Evolutionary conservation across 2,797 vertebrate species (phyloP).

Genomic region (Pitangus sulphuratus): DNA sequence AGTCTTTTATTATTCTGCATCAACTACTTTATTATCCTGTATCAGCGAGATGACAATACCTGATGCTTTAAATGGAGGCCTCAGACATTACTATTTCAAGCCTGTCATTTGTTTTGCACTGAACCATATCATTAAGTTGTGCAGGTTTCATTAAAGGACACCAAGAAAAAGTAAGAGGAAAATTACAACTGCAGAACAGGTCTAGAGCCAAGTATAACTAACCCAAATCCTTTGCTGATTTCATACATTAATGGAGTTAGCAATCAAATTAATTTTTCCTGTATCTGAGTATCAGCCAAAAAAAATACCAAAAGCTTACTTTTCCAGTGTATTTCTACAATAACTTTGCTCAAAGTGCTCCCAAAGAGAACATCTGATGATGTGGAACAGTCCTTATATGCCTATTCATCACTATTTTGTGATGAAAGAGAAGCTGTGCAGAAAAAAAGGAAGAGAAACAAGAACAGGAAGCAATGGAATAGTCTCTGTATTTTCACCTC

Average conservation of each 20-base stretch:
- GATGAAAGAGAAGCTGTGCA: not conserved
- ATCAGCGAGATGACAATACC: not conserved
- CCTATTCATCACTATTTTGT: not conserved
- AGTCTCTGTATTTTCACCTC: not conserved
- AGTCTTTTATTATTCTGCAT: not conserved
- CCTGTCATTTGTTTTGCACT: not conserved
- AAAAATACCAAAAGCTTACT: slow-evolving; percentile 29
- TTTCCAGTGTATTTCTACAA: not conserved
- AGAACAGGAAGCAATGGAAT: not conserved
- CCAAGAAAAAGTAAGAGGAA: not conserved
- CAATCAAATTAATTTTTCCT: not conserved
- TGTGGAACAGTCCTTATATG: not conserved
- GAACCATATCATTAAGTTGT: not conserved
- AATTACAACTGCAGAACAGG: not conserved
- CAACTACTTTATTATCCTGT: not conserved
- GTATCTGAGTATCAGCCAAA: not conserved
- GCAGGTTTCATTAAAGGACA: slow-evolving; percentile 9
- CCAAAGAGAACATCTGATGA: not conserved
- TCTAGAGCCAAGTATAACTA: not conserved
- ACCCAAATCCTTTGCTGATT: not conserved
- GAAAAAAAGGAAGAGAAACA: not conserved
- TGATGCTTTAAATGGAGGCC: not conserved
- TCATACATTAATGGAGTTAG: not conserved
- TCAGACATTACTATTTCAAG: not conserved
- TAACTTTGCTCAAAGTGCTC: not conserved